phyloP scores from a whole-genome alignment of 2,113 vertebrate species.

The Mus spicilegus region DNA sequence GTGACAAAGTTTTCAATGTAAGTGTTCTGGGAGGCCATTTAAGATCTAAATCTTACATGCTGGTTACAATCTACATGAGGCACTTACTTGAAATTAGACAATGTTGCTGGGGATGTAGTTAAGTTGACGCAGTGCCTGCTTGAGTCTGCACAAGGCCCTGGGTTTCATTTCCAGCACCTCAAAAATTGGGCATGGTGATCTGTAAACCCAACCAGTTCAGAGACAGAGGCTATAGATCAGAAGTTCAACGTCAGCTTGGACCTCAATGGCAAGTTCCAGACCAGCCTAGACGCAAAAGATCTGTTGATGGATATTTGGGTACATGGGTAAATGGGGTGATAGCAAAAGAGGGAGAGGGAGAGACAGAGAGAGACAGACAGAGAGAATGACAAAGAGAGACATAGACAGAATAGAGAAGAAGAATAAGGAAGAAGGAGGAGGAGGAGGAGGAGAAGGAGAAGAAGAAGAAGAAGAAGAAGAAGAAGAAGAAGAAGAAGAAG shows the following conservation, averaged over 20 bases:
- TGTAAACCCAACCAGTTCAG: background rate
- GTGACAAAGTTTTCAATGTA: background rate
- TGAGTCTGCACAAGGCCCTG: background rate
- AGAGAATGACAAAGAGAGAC: background rate
- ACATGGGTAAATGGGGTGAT: background rate
- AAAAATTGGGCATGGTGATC: background rate
- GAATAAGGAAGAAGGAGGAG: background rate
- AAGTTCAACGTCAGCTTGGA: background rate
- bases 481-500: background rate
- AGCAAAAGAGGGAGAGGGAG: too few species aligned
- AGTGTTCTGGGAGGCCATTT: background rate
- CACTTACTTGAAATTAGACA: background rate
- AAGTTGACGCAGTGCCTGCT: background rate
- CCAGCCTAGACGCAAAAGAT: background rate
- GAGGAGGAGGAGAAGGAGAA: fast-evolving
- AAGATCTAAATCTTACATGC: background rate
- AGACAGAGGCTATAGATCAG: background rate
- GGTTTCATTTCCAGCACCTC: background rate
- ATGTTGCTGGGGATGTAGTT: background rate
- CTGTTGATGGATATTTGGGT: background rate
- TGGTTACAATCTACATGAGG: background rate
- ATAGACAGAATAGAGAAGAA: background rate
- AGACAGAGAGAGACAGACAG: background rate
- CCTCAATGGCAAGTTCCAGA: background rate
- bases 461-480: background rate